Evolutionary conservation across 2,888 invertebrate species (phyloP).

Genomic region (Ectemnius cavifrons): DNA sequence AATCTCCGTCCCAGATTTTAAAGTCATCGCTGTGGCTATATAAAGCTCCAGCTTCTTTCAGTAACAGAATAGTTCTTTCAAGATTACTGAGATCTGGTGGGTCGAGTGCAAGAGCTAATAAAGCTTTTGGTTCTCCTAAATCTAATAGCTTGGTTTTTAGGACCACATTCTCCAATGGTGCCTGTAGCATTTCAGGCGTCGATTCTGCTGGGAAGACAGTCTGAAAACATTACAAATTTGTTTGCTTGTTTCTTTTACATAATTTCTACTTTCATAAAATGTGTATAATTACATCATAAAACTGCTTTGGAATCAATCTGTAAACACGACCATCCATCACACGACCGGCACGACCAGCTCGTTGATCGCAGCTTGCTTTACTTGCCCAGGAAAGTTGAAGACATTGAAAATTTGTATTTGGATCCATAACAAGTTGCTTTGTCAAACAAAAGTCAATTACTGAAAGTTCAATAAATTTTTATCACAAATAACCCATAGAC

Average conservation of each 20-base stretch:
- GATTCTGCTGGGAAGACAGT: slow-evolving; percentile 79
- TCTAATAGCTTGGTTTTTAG: slow-evolving; percentile 90
- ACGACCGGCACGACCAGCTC: slow-evolving; percentile 94
- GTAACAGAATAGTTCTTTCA: slow-evolving; percentile 87
- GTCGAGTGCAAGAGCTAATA: slow-evolving; percentile 91
- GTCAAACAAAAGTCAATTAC: slow-evolving; percentile 97
- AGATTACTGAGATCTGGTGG: slow-evolving; percentile 92
- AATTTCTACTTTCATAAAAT: not conserved
- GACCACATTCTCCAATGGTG: slow-evolving; percentile 89
- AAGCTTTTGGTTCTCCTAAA: slow-evolving; percentile 88
- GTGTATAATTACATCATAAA: slow-evolving; percentile 81
- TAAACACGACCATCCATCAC: slow-evolving; percentile 92
- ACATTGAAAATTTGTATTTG: slow-evolving; percentile 87
- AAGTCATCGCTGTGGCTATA: slow-evolving; percentile 80
- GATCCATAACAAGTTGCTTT: slow-evolving; percentile 88
- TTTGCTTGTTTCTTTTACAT: not conserved
- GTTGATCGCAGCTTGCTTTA: slow-evolving; percentile 92
- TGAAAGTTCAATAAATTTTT: slow-evolving; percentile 68
- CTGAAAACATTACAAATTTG: slow-evolving; percentile 39
- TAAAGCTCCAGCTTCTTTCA: slow-evolving; percentile 94
- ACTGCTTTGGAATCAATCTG: slow-evolving; percentile 84
- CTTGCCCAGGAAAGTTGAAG: slow-evolving; percentile 93
- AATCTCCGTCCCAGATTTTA: slow-evolving; percentile 86
- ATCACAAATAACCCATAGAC: not conserved
- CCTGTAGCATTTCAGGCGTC: slow-evolving; percentile 87